These are phyloP conservation scores for Tympanoctomys barrerae DNA, from an alignment of 2,797 vertebrate species.

Conservation along the genomic window DNA sequence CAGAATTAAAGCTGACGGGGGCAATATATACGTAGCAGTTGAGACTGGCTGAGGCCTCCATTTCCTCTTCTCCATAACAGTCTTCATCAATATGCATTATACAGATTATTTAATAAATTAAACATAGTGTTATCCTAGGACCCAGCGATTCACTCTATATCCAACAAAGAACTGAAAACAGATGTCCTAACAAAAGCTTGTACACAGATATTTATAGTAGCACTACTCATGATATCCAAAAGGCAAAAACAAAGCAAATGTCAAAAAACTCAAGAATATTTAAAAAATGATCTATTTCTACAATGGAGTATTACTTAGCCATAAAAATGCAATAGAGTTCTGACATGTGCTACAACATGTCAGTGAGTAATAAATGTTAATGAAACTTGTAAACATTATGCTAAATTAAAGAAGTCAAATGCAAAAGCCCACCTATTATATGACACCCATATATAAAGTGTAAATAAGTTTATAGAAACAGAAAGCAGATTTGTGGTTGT, in stretches of 20 bases:
- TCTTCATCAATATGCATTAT: neutral
- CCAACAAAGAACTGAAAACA: constrained; percentile 6
- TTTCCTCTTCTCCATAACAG: constrained; percentile 21
- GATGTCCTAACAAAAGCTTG: neutral
- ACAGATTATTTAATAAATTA: neutral
- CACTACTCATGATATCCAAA: neutral
- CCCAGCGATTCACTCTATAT: neutral
- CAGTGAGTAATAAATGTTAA: neutral
- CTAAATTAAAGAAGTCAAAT: neutral
- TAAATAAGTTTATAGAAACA: neutral
- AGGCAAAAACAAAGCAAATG: neutral
- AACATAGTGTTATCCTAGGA: neutral
- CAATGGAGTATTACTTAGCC: neutral
- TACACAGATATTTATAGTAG: neutral
- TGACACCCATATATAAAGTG: neutral
- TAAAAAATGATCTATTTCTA: neutral
- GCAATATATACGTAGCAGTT: neutral
- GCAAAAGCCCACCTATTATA: neutral
- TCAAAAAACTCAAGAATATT: neutral
- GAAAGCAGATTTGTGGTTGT: neutral
- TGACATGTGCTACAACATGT: too few relatives aligned
- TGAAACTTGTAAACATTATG: neutral
- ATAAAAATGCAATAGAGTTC: neutral
- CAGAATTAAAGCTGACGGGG: neutral
- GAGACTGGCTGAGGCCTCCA: neutral